A percentile compares a stretch with the other conserved stretches of the same genome.
phyloP scores from a whole-genome alignment of 1,140 invertebrate genomes.

The Aphis craccivora region DNA sequence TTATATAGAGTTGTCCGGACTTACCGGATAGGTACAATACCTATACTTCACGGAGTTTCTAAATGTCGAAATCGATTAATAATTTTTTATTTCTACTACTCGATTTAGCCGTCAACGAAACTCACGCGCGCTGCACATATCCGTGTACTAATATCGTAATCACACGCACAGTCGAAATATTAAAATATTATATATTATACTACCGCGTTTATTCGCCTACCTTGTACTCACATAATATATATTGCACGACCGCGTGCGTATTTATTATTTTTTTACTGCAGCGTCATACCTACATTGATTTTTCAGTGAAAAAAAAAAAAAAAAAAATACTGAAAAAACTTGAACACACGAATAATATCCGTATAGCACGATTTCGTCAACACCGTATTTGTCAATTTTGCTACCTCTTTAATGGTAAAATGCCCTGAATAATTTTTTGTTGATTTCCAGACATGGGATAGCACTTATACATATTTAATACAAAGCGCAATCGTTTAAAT shows the following conservation, averaged over 20 bases:
- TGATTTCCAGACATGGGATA: background rate
- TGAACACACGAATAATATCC: background rate
- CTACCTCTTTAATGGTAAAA: background rate
- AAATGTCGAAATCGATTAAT: background rate
- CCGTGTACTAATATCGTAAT: background rate
- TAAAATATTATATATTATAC: background rate
- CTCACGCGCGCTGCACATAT: background rate
- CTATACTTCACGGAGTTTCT: background rate
- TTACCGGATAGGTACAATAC: background rate
- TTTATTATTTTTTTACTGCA: background rate
- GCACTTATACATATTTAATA: background rate
- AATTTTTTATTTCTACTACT: background rate
- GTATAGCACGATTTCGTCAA: background rate
- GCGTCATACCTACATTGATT: background rate
- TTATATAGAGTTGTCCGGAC: background rate
- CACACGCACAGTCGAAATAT: background rate
- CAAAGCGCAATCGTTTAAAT: background rate
- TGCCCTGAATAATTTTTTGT: background rate
- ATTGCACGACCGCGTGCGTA: background rate
- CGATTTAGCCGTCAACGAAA: background rate
- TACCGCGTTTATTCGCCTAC: background rate
- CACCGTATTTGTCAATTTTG: background rate
- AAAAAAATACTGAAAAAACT: background rate
- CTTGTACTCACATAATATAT: background rate
- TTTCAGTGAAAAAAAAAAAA: background rate